Conservation (phyloP, 2,888 invertebrate species). For the Pterostichus niger region DNA sequence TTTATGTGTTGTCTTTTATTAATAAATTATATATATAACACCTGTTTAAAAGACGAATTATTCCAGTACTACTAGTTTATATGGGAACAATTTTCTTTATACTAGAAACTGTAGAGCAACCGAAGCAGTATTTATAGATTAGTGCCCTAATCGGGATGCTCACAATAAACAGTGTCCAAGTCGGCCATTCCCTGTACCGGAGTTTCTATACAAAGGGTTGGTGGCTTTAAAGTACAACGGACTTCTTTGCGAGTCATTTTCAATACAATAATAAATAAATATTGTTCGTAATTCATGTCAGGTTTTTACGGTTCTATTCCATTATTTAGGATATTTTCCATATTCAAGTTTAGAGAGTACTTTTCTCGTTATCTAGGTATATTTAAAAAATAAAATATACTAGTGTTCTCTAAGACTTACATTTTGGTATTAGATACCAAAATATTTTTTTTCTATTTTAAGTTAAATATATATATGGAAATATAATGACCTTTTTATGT, state of each 20-base stretch:
- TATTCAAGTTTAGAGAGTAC: constrained; percentile 50
- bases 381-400: constrained; percentile 9
- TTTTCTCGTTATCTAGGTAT: constrained; percentile 13
- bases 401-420: background rate
- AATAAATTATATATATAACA: constrained; percentile 37
- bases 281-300: constrained; percentile 67
- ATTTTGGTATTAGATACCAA: too few species aligned
- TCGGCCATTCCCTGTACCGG: constrained; percentile 19
- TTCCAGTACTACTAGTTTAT: constrained; percentile 63
- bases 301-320: constrained; percentile 65
- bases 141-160: constrained; percentile 65
- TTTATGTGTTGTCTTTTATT: constrained; percentile 44
- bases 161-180: constrained; percentile 57
- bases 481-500: too few species aligned
- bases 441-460: too few species aligned
- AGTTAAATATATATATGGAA: too few species aligned
- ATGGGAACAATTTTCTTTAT: constrained; percentile 66
- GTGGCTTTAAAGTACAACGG: constrained; percentile 65
- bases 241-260: constrained; percentile 59
- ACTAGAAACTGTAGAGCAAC: constrained; percentile 62
- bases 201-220: constrained; percentile 26
- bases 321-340: constrained; percentile 66
- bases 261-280: constrained; percentile 63
- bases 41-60: constrained; percentile 61
- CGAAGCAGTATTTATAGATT: constrained; percentile 66